Evolutionary conservation across 2,113 vertebrate genomes (phyloP).

Genomic region (Elephantulus edwardii): DNA sequence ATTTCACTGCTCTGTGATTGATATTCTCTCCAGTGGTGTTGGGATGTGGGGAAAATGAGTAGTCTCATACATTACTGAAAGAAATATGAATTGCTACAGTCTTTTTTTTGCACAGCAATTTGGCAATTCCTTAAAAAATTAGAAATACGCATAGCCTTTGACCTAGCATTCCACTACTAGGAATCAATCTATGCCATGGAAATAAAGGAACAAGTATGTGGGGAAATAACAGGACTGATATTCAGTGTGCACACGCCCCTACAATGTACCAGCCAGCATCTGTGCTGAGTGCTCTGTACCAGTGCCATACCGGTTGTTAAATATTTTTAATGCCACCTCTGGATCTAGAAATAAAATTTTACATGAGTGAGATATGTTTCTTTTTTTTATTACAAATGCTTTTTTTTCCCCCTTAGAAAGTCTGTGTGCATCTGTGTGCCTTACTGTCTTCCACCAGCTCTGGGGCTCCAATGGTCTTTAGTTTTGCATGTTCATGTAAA

Average conservation of each 20-base stretch:
- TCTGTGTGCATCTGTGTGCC: neutral
- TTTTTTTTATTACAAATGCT: slow-evolving; percentile 44
- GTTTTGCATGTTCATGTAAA: neutral
- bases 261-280: neutral
- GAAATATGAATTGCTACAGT: slow-evolving; percentile 41
- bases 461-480: neutral
- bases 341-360: slow-evolving; percentile 68
- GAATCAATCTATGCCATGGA: slow-evolving; percentile 34
- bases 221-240: slow-evolving; percentile 31
- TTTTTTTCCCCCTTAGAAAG: slow-evolving; percentile 12
- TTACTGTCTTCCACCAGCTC: neutral
- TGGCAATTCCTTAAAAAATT: slow-evolving; percentile 59
- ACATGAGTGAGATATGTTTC: slow-evolving; percentile 31
- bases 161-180: slow-evolving; percentile 35
- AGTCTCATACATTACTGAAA: neutral
- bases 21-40: slow-evolving; percentile 48
- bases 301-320: slow-evolving; percentile 43
- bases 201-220: slow-evolving; percentile 53
- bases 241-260: neutral
- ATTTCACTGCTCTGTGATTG: slow-evolving; percentile 62
- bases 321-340: slow-evolving; percentile 67
- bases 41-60: neutral
- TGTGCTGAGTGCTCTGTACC: slow-evolving; percentile 47
- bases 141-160: slow-evolving; percentile 43
- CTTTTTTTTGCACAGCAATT: slow-evolving; percentile 38